These are phyloP conservation scores for Turritopsis rubra DNA, from an alignment of 30 jellyfish, hydroid and myxozoan species.

Conservation along the genomic window DNA sequence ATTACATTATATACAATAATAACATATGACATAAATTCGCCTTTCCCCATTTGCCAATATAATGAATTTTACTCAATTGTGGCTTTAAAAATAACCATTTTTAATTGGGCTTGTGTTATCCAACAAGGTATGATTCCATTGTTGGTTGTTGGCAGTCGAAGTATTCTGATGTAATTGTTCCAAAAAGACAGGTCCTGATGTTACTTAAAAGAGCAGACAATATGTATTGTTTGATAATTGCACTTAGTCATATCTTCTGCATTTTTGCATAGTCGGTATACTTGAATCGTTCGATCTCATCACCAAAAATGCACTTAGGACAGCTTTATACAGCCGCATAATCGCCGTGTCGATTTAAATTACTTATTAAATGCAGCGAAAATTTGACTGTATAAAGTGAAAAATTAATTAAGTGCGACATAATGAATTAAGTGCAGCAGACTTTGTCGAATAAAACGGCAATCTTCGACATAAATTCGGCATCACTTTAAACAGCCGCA, in stretches of 20 bases:
- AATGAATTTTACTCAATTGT: neutral
- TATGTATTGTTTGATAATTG: neutral
- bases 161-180: neutral
- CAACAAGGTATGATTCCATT: neutral
- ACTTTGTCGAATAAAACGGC: too few species aligned
- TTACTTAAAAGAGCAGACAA: neutral
- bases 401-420: too few species aligned
- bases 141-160: constrained; percentile 3
- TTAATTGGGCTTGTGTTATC: neutral
- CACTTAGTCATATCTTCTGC: neutral
- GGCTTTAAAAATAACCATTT: neutral
- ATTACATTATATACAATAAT: too few species aligned
- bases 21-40: too few species aligned
- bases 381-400: too few species aligned
- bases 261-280: neutral
- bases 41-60: too few species aligned
- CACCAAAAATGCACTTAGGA: neutral
- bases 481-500: too few species aligned
- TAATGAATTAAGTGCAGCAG: too few species aligned
- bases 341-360: too few species aligned
- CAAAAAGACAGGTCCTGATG: neutral
- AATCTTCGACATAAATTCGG: too few species aligned
- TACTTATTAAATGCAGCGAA: too few species aligned
- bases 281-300: neutral
- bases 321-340: too few species aligned